A percentile compares a stretch with the other conserved stretches of the same genome.
Evolutionary conservation across 2,797 vertebrate species (phyloP).

Genomic region (Hybognathus amarus): DNA sequence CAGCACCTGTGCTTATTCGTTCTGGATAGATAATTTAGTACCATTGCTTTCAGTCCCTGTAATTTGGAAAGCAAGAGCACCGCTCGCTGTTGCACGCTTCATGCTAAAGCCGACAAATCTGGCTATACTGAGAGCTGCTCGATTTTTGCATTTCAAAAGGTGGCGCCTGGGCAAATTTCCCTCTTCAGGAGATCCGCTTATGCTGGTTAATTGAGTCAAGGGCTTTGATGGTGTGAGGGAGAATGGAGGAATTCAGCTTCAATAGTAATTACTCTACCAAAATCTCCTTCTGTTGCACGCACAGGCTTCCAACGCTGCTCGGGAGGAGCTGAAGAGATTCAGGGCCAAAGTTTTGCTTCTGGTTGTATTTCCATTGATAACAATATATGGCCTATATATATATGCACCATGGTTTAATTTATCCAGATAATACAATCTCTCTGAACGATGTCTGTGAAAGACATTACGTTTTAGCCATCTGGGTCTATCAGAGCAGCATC

Average conservation of each 20-base stretch:
- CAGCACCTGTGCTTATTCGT: constrained; percentile 6
- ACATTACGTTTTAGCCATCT: neutral
- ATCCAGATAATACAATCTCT: constrained; percentile 1
- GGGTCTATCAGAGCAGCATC: neutral
- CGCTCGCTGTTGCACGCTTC: constrained; percentile 45
- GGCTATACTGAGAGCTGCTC: constrained; percentile 60
- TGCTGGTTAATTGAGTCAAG: constrained; percentile 72
- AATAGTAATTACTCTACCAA: constrained; percentile 68
- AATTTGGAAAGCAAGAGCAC: constrained; percentile 29
- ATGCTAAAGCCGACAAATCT: constrained; percentile 65
- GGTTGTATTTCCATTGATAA: constrained; percentile 32
- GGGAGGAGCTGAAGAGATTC: constrained; percentile 36
- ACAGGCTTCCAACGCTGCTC: constrained; percentile 15
- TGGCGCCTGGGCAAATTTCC: constrained; percentile 61
- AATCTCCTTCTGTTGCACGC: constrained; percentile 17
- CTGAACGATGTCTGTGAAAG: neutral
- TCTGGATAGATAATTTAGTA: constrained; percentile 27
- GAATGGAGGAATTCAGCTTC: constrained; percentile 65
- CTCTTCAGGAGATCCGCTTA: constrained; percentile 64
- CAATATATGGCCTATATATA: neutral
- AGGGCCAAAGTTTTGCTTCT: constrained; percentile 42
- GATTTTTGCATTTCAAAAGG: constrained; percentile 77
- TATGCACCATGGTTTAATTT: neutral
- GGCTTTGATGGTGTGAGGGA: constrained; percentile 75
- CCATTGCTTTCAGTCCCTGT: constrained; percentile 23